Conservation (phyloP, 2,888 invertebrate species). For the Agonopterix subpropinquella region DNA sequence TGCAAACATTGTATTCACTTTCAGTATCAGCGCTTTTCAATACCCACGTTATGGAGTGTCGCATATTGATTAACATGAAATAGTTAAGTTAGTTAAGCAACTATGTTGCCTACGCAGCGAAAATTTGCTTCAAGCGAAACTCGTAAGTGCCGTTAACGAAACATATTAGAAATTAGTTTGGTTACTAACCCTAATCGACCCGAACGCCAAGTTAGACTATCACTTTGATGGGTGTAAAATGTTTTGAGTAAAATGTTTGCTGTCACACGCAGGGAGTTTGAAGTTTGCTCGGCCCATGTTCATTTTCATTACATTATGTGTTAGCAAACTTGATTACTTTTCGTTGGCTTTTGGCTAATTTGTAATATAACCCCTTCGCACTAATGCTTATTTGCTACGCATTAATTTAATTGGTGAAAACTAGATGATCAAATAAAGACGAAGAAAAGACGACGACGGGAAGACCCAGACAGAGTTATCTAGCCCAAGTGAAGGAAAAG, state of each 20-base stretch:
- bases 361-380: not conserved
- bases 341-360: too few relatives aligned
- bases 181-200: conserved; percentile 59
- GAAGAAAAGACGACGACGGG: too few relatives aligned
- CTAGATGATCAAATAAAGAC: too few relatives aligned
- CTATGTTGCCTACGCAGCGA: conserved; percentile 41
- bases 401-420: too few relatives aligned
- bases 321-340: too few relatives aligned
- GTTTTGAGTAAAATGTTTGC: conserved; percentile 13
- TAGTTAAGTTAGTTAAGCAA: conserved; percentile 48
- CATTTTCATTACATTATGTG: not conserved
- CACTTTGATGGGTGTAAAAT: conserved; percentile 41
- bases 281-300: not conserved
- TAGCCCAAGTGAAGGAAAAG: too few relatives aligned
- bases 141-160: conserved; percentile 63
- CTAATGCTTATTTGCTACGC: too few relatives aligned
- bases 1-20: not conserved
- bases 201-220: conserved; percentile 46
- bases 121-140: conserved; percentile 49
- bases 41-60: conserved; percentile 1
- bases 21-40: not conserved
- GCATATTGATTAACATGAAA: conserved; percentile 47
- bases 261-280: not conserved
- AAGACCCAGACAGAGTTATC: too few relatives aligned
- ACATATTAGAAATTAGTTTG: conserved; percentile 67